Base-by-base conservation (phyloP, 2,113 vertebrate species). In the Passerina amoena region DNA sequence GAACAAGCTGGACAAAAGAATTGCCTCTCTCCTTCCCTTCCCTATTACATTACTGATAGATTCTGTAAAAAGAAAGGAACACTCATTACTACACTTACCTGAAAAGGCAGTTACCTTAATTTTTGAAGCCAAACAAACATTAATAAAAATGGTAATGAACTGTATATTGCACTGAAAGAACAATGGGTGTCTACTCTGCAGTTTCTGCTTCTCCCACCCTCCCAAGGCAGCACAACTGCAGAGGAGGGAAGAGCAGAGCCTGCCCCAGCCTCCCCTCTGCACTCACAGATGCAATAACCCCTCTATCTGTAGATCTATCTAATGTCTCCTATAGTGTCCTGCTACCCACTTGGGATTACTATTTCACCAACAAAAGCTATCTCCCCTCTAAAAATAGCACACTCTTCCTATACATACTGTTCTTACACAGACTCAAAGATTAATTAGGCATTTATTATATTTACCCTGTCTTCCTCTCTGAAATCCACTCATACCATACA, bases 291-390 rank as follows among this genome's bases (percentile, higher is more conserved):
- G 9, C 20, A 3, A 25, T 38, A 19, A 44, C 22, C 14, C 50
- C 35, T 0, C 0, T 5, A 24, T 19, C 4, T 50, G 14, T 19
- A 79, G 17, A 12, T 18, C 27, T 54, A 42, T 53, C 48, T 38
- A 2, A 3, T 4, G 28, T 31, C 61, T 71, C 50, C 76, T 66
- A 1, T 10, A 33, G 33, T 53, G 44, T 24, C 79, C 65, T 59
- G 61, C 28, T 45, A 15, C 30, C 24, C 31, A 2, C 53, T 40
- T 69, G 42, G 66, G 31, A 68, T 64, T 48, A 50, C 22, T 31
- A 19, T 35, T 82, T 85, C 50, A 57, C 30, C n/a, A 60, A 0
- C 5, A 11, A 79, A 45, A 79, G 9, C 60, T 15, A 45, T 48
- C 42, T 71, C 44, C 38, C 25, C 25, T 64, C 61, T 71, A 76